phyloP scores from a whole-genome alignment of 30 jellyfish, hydroid and myxozoan genomes.

The Nemopilema nomurai region DNA sequence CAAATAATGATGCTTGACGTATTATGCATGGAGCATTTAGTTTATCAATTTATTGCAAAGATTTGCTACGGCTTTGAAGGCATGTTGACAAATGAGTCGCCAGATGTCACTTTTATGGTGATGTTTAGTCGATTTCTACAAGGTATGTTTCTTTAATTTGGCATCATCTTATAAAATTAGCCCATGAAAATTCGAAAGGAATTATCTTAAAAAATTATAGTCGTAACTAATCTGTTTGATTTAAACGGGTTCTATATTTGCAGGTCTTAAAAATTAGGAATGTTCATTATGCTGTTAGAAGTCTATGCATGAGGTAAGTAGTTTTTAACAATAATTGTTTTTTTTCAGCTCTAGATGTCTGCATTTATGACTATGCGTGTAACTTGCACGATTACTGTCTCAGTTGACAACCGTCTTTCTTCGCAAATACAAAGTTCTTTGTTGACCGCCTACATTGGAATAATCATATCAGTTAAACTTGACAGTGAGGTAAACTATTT shows the following conservation, averaged over 20 bases:
- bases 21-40: background rate
- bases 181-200: background rate
- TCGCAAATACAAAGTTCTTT: conserved; percentile 15
- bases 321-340: background rate
- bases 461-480: background rate
- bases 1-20: background rate
- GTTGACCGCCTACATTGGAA: conserved; percentile 32
- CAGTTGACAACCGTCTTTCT: conserved; percentile 23
- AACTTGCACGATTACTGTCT: conserved; percentile 16
- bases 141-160: background rate
- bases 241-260: too few relatives aligned
- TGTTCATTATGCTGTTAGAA: too few relatives aligned
- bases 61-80: conserved; percentile 9
- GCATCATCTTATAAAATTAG: background rate
- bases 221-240: background rate
- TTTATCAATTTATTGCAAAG: background rate
- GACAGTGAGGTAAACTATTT: background rate
- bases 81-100: conserved; percentile 7
- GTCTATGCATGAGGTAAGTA: background rate
- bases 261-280: too few relatives aligned
- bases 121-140: background rate
- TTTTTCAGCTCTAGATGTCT: conserved; percentile 12
- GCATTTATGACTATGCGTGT: conserved; percentile 29
- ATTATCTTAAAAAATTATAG: background rate
- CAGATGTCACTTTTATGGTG: background rate